Conservation (phyloP, 1,140 invertebrate genomes). For the Phymastichus coffea region DNA sequence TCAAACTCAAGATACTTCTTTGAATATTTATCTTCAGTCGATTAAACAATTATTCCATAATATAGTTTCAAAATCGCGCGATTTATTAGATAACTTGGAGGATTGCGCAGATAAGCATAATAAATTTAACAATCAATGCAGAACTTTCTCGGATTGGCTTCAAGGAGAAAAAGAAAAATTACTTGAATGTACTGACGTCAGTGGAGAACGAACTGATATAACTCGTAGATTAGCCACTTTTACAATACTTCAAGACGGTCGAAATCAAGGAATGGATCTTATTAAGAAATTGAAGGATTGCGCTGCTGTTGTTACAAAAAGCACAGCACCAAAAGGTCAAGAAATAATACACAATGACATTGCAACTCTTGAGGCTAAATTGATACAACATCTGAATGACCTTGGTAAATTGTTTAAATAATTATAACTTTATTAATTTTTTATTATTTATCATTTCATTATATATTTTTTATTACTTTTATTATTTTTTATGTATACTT, state of each 20-base stretch:
- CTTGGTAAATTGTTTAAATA: conserved; percentile 55
- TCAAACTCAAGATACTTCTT: conserved; percentile 82
- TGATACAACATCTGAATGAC: conserved; percentile 66
- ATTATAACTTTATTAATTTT: neutral
- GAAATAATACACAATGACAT: conserved; percentile 74
- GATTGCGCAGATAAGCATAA: conserved; percentile 84
- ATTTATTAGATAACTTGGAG: conserved; percentile 81
- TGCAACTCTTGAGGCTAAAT: conserved; percentile 64
- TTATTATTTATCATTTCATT: neutral
- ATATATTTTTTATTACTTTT: neutral
- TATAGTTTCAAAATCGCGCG: conserved; percentile 84
- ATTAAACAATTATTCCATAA: conserved; percentile 87
- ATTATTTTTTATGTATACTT: neutral
- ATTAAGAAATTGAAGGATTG: conserved; percentile 70
- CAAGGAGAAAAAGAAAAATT: conserved; percentile 75
- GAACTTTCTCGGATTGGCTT: conserved; percentile 78
- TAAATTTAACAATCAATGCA: conserved; percentile 70
- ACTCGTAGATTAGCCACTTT: conserved; percentile 71
- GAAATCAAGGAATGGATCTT: conserved; percentile 70
- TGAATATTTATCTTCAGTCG: conserved; percentile 84
- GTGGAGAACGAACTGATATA: conserved; percentile 80
- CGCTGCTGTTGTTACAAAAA: conserved; percentile 70
- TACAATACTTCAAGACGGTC: conserved; percentile 67
- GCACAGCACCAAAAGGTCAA: conserved; percentile 78
- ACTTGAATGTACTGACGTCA: conserved; percentile 72